Evolutionary conservation across 2,888 invertebrate genomes (phyloP).

Genomic region (Tenthredo distinguenda): DNA sequence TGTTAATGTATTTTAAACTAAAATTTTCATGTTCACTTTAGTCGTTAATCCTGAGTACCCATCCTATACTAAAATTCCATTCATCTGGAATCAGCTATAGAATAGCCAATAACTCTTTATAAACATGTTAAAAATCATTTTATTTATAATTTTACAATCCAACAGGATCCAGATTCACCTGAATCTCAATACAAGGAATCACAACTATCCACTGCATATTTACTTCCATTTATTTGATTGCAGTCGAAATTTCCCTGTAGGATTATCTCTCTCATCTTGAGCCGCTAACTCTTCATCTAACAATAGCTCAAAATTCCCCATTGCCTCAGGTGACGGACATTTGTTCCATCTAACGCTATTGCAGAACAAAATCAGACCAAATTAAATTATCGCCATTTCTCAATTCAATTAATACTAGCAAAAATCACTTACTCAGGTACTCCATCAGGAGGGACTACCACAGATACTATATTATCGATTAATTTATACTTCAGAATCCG

Average conservation of each 20-base stretch:
- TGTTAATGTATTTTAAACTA: constrained; percentile 67
- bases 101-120: not conserved
- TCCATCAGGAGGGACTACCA: constrained; percentile 93
- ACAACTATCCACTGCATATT: constrained; percentile 42
- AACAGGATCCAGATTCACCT: not conserved
- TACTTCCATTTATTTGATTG: constrained; percentile 72
- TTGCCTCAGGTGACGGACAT: constrained; percentile 85
- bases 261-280: constrained; percentile 81
- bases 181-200: not conserved
- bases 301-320: constrained; percentile 91
- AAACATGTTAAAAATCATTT: not conserved
- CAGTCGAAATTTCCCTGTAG: constrained; percentile 67
- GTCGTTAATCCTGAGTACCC: not conserved
- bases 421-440: constrained; percentile 86
- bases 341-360: constrained; percentile 91
- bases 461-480: constrained; percentile 94
- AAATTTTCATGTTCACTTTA: constrained; percentile 1
- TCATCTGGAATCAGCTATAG: not conserved
- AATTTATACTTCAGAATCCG: constrained; percentile 95
- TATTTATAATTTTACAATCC: not conserved
- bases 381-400: constrained; percentile 17
- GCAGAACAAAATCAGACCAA: constrained; percentile 44
- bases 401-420: constrained; percentile 23
- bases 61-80: not conserved
- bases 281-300: constrained; percentile 90